A percentile compares a stretch with the other conserved stretches of the same genome.
Conservation (phyloP, 2,797 vertebrate species). For the Typhlichthys subterraneus region DNA sequence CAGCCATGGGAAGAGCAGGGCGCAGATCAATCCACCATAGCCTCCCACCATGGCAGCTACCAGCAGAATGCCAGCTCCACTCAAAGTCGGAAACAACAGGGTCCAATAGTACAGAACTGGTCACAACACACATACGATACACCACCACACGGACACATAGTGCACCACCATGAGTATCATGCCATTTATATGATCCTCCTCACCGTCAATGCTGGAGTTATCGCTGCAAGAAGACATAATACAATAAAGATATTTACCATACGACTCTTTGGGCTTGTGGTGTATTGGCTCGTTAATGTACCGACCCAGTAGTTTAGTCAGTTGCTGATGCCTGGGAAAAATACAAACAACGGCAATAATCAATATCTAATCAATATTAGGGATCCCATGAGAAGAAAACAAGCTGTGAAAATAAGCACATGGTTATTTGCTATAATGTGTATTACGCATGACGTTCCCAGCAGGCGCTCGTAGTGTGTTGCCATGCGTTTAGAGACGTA, state of each 20-base stretch:
- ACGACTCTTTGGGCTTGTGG: slow-evolving; percentile 74
- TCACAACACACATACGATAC: slow-evolving; percentile 14
- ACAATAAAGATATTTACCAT: slow-evolving; percentile 58
- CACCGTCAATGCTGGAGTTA: neutral
- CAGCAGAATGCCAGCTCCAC: slow-evolving; percentile 74
- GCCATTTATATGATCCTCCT: neutral
- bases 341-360: slow-evolving; percentile 41
- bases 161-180: neutral
- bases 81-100: slow-evolving; percentile 74
- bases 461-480: slow-evolving; percentile 7
- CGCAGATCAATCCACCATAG: slow-evolving; percentile 74
- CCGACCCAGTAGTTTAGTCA: slow-evolving; percentile 73
- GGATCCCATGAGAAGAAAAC: slow-evolving; percentile 29
- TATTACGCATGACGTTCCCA: slow-evolving; percentile 1
- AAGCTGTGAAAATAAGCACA: slow-evolving; percentile 22
- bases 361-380: slow-evolving; percentile 39
- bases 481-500: slow-evolving; percentile 15
- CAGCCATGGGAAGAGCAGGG: slow-evolving; percentile 78
- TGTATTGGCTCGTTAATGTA: slow-evolving; percentile 71
- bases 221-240: neutral
- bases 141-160: neutral
- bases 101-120: slow-evolving; percentile 81
- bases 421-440: slow-evolving; percentile 1
- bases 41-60: slow-evolving; percentile 72
- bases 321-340: slow-evolving; percentile 78